A percentile compares a stretch with the other conserved stretches of the same genome.
Conservation (phyloP, 2,888 invertebrate genomes). For the Lingula anatina region DNA sequence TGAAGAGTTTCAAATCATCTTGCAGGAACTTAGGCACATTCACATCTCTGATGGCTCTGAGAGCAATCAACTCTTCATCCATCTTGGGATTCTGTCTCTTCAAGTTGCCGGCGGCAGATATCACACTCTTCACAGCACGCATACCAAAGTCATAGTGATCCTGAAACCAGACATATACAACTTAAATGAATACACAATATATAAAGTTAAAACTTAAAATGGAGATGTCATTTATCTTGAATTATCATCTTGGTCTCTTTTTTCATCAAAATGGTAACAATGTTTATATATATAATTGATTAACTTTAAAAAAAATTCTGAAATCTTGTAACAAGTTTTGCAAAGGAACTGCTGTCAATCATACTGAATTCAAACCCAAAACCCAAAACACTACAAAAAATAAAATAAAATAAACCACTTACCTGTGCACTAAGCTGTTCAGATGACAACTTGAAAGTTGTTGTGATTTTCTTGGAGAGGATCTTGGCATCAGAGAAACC, state of each 20-base stretch:
- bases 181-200: no score
- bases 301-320: no score
- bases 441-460: constrained; percentile 72
- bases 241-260: no score
- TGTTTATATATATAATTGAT: no score
- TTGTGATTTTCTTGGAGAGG: constrained; percentile 72
- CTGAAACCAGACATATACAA: no score
- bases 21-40: constrained; percentile 77
- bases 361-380: no score
- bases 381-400: constrained; percentile 71
- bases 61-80: constrained; percentile 68
- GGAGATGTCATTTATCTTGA: no score
- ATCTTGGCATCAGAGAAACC: constrained; percentile 69
- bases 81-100: constrained; percentile 68
- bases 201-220: no score
- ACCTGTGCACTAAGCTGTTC: constrained; percentile 76
- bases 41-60: constrained; percentile 69
- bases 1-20: constrained; percentile 71
- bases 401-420: constrained; percentile 22
- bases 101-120: constrained; percentile 73
- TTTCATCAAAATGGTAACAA: no score
- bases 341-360: no score
- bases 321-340: no score
- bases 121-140: constrained; percentile 78
- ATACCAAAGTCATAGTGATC: constrained; percentile 59